Conservation (phyloP, 1,140 invertebrate genomes). For the Ptiloglossa arizonensis region DNA sequence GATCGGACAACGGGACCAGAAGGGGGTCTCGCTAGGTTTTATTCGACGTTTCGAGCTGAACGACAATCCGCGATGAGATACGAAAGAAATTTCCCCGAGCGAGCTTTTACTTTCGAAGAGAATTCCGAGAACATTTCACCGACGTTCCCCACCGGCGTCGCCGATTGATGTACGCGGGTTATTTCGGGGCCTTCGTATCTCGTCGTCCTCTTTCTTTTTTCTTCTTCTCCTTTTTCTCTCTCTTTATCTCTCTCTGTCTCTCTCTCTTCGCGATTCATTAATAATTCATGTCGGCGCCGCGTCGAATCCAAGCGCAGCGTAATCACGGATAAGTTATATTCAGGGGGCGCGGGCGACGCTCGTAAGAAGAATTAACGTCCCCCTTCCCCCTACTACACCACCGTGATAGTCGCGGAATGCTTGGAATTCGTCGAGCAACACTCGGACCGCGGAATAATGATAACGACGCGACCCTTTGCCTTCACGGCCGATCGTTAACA, state of each 20-base stretch:
- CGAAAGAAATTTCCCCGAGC: too few species aligned
- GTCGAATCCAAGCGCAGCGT: constrained; percentile 52
- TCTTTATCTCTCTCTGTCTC: too few species aligned
- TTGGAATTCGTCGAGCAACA: constrained; percentile 31
- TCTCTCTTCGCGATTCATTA: constrained; percentile 28
- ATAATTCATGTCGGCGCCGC: constrained; percentile 42
- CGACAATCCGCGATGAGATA: too few species aligned
- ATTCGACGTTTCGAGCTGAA: constrained; percentile 28
- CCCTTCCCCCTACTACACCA: background rate
- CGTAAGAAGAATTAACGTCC: constrained; percentile 58
- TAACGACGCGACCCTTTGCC: constrained; percentile 4
- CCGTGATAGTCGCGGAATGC: constrained; percentile 35
- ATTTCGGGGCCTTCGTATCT: background rate
- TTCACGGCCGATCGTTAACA: background rate
- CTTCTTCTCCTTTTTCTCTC: too few species aligned
- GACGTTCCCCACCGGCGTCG: background rate
- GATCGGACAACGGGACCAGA: background rate
- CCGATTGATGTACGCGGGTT: background rate
- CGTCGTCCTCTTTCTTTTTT: background rate
- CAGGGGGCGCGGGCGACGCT: constrained; percentile 28
- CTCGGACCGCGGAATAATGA: constrained; percentile 27
- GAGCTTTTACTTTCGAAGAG: background rate
- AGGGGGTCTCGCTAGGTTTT: constrained; percentile 1
- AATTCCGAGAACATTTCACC: background rate
- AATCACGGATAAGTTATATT: constrained; percentile 55